These are phyloP conservation scores for Bombus affinis DNA, from an alignment of 1,140 invertebrate genomes.

Conservation along the genomic window DNA sequence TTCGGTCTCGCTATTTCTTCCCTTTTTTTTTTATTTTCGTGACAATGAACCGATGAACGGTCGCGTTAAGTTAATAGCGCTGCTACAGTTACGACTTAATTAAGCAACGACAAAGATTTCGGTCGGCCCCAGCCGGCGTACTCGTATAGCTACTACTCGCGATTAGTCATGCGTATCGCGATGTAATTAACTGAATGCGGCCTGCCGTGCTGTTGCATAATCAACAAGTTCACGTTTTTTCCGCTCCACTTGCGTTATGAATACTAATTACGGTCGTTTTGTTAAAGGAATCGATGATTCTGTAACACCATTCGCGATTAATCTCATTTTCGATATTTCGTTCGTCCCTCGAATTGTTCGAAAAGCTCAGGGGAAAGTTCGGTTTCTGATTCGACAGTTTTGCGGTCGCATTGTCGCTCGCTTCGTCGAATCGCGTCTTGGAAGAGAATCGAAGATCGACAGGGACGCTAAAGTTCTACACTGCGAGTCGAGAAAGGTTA, in stretches of 20 bases:
- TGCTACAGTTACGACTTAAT: slow-evolving; percentile 54
- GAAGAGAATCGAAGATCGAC: slow-evolving; percentile 41
- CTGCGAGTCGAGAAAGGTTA: background rate
- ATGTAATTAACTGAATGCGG: slow-evolving; percentile 61
- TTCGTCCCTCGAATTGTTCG: slow-evolving; percentile 24
- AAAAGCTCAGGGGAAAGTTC: background rate
- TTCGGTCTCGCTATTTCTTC: no score
- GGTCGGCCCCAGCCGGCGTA: background rate
- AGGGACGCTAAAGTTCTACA: background rate
- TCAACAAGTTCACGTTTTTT: slow-evolving; percentile 57
- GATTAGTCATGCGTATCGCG: slow-evolving; percentile 55
- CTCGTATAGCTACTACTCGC: slow-evolving; percentile 5
- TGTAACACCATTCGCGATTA: slow-evolving; percentile 34
- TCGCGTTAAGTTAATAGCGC: slow-evolving; percentile 54
- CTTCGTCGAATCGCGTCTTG: background rate
- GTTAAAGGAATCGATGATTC: slow-evolving; percentile 37
- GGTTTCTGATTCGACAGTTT: no score
- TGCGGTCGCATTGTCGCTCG: no score
- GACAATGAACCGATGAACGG: slow-evolving; percentile 40
- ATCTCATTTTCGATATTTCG: slow-evolving; percentile 23
- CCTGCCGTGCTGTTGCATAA: slow-evolving; percentile 40
- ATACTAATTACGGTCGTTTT: slow-evolving; percentile 51
- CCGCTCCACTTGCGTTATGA: slow-evolving; percentile 17
- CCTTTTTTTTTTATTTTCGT: background rate
- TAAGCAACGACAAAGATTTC: slow-evolving; percentile 61